Evolutionary conservation across 2,888 invertebrate genomes (phyloP).

Genomic region (Dendrolimus houi): DNA sequence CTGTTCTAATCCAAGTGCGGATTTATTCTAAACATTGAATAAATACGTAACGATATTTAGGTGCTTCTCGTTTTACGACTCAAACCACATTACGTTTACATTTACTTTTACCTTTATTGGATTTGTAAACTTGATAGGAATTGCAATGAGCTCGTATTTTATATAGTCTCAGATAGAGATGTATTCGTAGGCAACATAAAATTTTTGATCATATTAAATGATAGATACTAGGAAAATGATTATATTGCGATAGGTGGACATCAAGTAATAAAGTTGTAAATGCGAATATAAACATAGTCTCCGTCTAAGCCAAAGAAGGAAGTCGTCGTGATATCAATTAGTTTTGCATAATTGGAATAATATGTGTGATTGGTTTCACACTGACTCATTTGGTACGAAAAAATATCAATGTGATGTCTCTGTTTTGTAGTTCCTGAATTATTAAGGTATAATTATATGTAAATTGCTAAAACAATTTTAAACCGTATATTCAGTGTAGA

Average conservation of each 20-base stretch:
- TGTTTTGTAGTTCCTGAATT: background rate
- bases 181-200: no score
- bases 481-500: background rate
- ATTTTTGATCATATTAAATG: background rate
- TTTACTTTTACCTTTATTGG: background rate
- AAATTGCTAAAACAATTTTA: background rate
- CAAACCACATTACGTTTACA: slow-evolving; percentile 10
- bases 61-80: slow-evolving; percentile 21
- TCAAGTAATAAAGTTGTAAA: background rate
- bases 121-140: no score
- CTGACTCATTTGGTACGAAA: background rate
- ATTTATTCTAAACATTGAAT: slow-evolving; percentile 12
- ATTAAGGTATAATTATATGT: slow-evolving; percentile 7
- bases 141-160: no score
- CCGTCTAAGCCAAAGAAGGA: background rate
- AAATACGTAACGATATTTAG: slow-evolving; percentile 17
- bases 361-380: background rate
- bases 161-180: no score
- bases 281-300: background rate
- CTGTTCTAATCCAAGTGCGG: slow-evolving; percentile 7
- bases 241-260: background rate
- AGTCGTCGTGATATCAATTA: background rate
- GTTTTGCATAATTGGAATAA: background rate
- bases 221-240: background rate
- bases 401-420: background rate